phyloP scores from a whole-genome alignment of 2,797 vertebrate species.

The Allochrocebus solatus region DNA sequence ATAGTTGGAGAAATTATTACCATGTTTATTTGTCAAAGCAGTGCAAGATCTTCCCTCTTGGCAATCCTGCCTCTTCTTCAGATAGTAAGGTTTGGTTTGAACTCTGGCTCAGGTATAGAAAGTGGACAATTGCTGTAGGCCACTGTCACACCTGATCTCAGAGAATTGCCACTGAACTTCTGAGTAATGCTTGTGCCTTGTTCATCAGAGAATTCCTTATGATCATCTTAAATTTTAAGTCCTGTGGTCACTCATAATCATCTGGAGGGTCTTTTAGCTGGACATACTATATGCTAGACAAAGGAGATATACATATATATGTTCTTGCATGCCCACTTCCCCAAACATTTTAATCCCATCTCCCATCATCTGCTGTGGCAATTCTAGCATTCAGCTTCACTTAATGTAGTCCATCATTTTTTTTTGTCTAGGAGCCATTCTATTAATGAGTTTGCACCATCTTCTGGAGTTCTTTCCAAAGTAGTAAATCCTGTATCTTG shows the following conservation, averaged over 20 bases:
- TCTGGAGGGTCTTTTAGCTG: not conserved
- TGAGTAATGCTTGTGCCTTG: not conserved
- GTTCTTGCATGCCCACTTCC: not conserved
- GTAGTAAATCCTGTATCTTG: not conserved
- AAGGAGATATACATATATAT: not conserved
- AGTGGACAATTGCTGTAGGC: not conserved
- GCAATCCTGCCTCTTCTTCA: not conserved
- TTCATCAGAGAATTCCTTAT: not conserved
- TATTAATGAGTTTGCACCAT: not conserved
- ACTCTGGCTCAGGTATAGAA: not conserved
- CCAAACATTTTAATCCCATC: not conserved
- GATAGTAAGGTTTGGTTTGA: not conserved
- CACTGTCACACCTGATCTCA: not conserved
- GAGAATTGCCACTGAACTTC: not conserved
- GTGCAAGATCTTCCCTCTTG: not conserved
- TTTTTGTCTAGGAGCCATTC: not conserved
- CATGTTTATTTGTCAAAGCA: not conserved
- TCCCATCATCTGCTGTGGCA: too few species aligned
- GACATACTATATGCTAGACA: not conserved
- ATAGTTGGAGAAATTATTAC: not conserved
- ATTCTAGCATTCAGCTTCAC: not conserved
- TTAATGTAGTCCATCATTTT: not conserved
- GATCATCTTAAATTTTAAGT: not conserved
- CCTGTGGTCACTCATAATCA: not conserved
- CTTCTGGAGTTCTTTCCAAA: not conserved